phyloP scores from a whole-genome alignment of 2,113 vertebrate genomes.

The Cromileptes altivelis region DNA sequence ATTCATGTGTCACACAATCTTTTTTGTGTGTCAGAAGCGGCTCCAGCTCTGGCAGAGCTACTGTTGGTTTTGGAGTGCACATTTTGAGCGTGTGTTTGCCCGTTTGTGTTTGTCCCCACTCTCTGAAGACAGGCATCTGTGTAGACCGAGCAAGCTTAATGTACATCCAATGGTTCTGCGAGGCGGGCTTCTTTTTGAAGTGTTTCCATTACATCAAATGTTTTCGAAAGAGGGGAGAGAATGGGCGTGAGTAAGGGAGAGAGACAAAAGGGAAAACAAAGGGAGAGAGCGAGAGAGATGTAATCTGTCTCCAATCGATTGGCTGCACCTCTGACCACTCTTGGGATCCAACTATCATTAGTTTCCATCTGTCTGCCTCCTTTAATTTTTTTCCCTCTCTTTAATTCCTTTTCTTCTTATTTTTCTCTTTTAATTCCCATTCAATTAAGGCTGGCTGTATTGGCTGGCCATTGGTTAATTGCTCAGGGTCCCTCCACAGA shows the following conservation, averaged over 20 bases:
- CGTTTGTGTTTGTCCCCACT: conserved; percentile 8
- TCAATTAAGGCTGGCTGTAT: conserved; percentile 79
- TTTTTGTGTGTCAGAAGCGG: conserved; percentile 8
- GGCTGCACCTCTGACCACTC: conserved; percentile 80
- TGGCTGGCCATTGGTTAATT: conserved; percentile 79
- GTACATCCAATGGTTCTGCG: conserved; percentile 30
- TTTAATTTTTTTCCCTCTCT: conserved; percentile 58
- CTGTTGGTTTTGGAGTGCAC: conserved; percentile 5
- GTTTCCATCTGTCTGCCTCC: conserved; percentile 80
- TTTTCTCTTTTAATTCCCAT: conserved; percentile 77
- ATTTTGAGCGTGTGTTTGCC: conserved; percentile 10
- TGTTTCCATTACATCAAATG: conserved; percentile 78
- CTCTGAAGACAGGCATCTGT: conserved; percentile 20
- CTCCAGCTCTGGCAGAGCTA: conserved; percentile 13
- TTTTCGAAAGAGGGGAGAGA: conserved; percentile 38
- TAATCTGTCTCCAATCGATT: conserved; percentile 84
- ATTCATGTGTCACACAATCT: background rate
- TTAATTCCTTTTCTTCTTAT: conserved; percentile 61
- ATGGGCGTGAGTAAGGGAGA: conserved; percentile 16
- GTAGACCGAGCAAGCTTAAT: background rate
- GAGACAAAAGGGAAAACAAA: conserved; percentile 48
- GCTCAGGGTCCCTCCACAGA: conserved; percentile 60
- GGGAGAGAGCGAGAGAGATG: conserved; percentile 59
- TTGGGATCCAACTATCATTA: conserved; percentile 81
- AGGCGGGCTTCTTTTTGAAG: conserved; percentile 46